A percentile compares a stretch with the other conserved stretches of the same genome.
Evolutionary conservation across 2,888 invertebrate species (phyloP).

Genomic region (Hydriomena furcata): DNA sequence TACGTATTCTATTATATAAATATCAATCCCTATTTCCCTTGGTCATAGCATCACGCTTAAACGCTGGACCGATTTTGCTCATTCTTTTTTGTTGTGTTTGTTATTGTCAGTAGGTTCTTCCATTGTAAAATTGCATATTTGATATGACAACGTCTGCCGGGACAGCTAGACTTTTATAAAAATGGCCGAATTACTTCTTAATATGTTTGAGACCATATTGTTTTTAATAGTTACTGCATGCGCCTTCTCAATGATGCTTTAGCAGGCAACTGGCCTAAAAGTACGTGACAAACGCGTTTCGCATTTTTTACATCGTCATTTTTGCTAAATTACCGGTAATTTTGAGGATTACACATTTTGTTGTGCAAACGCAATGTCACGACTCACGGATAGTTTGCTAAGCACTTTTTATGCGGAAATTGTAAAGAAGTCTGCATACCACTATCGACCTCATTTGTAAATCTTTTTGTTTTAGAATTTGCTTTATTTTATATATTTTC

Average conservation of each 20-base stretch:
- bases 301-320: constrained; percentile 32
- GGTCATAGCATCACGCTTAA: no score
- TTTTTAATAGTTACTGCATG: no score
- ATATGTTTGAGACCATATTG: no score
- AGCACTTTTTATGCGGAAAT: constrained; percentile 18
- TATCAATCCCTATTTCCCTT: no score
- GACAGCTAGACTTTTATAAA: no score
- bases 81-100: no score
- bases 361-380: constrained; percentile 35
- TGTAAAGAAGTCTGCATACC: constrained; percentile 3
- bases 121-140: no score
- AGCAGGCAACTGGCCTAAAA: background rate
- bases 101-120: no score
- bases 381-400: constrained; percentile 32
- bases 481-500: constrained; percentile 26
- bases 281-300: constrained; percentile 35
- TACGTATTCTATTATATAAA: no score
- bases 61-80: no score
- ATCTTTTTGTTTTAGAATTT: background rate
- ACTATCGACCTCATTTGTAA: constrained; percentile 12
- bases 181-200: no score
- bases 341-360: constrained; percentile 37
- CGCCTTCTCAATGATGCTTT: background rate
- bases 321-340: constrained; percentile 35
- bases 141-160: no score